These are phyloP conservation scores for Epistrophe eligans DNA, from an alignment of 2,888 invertebrate species.

Conservation along the genomic window DNA sequence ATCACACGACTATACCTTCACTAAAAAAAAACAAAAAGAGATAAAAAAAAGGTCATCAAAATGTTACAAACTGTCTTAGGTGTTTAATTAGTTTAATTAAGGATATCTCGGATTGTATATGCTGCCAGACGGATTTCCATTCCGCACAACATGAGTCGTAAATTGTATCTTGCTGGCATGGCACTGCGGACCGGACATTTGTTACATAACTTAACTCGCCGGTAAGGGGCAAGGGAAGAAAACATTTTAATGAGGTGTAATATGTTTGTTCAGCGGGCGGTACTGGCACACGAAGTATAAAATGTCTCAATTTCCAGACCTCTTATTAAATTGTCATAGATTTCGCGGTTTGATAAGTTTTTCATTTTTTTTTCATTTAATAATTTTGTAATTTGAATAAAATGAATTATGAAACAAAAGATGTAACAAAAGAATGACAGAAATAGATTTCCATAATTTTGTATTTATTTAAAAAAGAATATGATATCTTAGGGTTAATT, in stretches of 20 bases:
- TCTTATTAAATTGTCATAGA: conserved; percentile 74
- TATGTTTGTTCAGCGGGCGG: conserved; percentile 75
- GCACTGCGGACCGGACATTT: conserved; percentile 41
- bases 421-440: conserved; percentile 42
- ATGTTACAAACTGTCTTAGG: conserved; percentile 62
- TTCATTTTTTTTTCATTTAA: conserved; percentile 10
- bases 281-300: conserved; percentile 44
- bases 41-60: conserved; percentile 58
- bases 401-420: conserved; percentile 45
- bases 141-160: conserved; percentile 69
- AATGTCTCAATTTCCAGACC: conserved; percentile 67
- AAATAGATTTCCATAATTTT: conserved; percentile 65
- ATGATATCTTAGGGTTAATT: conserved; percentile 50
- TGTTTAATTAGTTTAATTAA: conserved; percentile 75
- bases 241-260: conserved; percentile 75
- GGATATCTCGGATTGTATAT: conserved; percentile 60
- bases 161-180: conserved; percentile 38
- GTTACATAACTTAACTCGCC: conserved; percentile 9
- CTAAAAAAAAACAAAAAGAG: conserved; percentile 15
- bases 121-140: conserved; percentile 70
- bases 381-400: conserved; percentile 55
- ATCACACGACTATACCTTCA: conserved; percentile 37
- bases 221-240: background rate
- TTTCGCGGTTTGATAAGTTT: conserved; percentile 74
- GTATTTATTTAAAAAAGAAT: background rate